Conservation (phyloP, 1,140 invertebrate genomes). For the Sycophaga agraensis region DNA sequence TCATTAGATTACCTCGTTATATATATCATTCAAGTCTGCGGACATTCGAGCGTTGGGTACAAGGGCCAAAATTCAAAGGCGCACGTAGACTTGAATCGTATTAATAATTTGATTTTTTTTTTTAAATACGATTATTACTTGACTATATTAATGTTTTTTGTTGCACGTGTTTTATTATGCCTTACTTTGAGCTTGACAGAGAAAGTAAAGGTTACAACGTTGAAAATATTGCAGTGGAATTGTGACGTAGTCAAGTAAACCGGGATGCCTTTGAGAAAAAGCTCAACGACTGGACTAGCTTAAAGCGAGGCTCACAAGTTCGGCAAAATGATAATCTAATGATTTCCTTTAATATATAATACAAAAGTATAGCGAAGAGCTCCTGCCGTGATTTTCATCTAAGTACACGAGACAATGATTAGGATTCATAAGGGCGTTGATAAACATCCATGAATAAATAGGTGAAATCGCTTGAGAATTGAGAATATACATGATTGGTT, state of each 20-base stretch:
- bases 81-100: constrained; percentile 18
- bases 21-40: constrained; percentile 25
- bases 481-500: constrained; percentile 14
- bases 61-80: constrained; percentile 12
- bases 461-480: constrained; percentile 9
- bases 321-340: constrained; percentile 18
- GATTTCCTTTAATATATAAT: constrained; percentile 11
- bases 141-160: constrained; percentile 25
- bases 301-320: constrained; percentile 27
- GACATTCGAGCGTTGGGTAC: constrained; percentile 5
- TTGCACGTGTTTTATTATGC: constrained; percentile 27
- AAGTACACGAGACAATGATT: constrained; percentile 11
- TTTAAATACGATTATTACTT: constrained; percentile 23
- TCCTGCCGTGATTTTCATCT: constrained; percentile 9
- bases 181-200: constrained; percentile 19
- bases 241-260: constrained; percentile 25
- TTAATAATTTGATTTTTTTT: constrained; percentile 20
- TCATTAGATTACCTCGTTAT: constrained; percentile 7
- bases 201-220: constrained; percentile 11
- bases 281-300: constrained; percentile 27
- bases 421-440: not conserved
- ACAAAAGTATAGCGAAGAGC: not conserved
- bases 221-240: constrained; percentile 4
- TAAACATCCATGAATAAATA: constrained; percentile 25
- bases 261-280: constrained; percentile 16